phyloP scores from a whole-genome alignment of 2,888 invertebrate genomes.

The Tiliacea aurago region DNA sequence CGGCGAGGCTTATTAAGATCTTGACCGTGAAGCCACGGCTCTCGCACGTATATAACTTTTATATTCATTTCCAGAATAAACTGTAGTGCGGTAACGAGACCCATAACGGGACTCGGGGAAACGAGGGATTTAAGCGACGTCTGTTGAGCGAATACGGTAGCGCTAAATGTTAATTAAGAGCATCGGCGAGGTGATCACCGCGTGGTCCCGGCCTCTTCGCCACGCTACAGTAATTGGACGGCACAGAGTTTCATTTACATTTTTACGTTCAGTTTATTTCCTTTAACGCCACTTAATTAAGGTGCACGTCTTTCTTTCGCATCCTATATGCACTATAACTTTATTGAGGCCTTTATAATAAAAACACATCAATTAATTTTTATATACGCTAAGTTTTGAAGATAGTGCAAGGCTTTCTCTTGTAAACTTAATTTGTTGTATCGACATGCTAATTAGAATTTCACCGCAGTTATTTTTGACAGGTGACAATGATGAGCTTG shows the following conservation, averaged over 20 bases:
- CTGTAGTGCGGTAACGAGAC: constrained; percentile 79
- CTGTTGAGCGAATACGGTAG: constrained; percentile 80
- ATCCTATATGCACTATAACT: constrained; percentile 61
- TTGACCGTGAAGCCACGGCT: constrained; percentile 66
- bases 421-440: constrained; percentile 67
- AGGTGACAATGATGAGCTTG: constrained; percentile 74
- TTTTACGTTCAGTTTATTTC: constrained; percentile 74
- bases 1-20: constrained; percentile 67
- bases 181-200: constrained; percentile 83
- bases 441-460: constrained; percentile 80
- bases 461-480: constrained; percentile 76
- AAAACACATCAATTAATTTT: constrained; percentile 65
- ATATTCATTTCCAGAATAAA: constrained; percentile 77
- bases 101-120: constrained; percentile 82
- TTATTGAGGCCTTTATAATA: constrained; percentile 69
- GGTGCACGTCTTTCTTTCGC: constrained; percentile 62
- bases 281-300: constrained; percentile 75
- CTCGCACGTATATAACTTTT: constrained; percentile 71
- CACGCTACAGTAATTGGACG: constrained; percentile 81
- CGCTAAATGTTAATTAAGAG: constrained; percentile 87
- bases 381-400: constrained; percentile 60
- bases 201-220: constrained; percentile 71
- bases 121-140: constrained; percentile 75
- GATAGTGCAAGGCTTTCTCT: constrained; percentile 78
- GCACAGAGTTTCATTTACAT: constrained; percentile 78